phyloP scores from a whole-genome alignment of 2,113 vertebrate species.

The Carollia perspicillata region DNA sequence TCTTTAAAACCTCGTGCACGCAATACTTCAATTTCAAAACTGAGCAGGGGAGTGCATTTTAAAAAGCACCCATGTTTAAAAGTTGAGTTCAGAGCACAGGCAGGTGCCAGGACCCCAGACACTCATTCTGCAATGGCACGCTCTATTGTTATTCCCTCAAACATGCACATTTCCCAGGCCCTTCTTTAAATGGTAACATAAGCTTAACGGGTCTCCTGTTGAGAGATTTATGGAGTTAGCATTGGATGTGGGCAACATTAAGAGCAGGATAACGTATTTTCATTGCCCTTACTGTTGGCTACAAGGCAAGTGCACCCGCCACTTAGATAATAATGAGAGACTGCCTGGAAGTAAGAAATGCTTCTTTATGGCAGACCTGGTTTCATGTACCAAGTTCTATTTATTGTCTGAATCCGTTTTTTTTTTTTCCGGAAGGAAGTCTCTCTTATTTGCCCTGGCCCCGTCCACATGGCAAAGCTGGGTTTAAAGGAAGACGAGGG shows the following conservation, averaged over 20 bases:
- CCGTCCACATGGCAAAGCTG: neutral
- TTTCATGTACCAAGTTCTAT: neutral
- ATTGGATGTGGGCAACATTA: neutral
- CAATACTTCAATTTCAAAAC: neutral
- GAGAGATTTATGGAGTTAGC: neutral
- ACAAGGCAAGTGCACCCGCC: neutral
- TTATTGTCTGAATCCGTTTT: neutral
- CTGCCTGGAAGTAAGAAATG: neutral
- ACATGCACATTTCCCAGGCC: neutral
- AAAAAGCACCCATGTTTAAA: neutral
- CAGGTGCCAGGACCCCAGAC: neutral
- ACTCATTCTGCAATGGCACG: neutral
- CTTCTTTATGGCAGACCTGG: neutral
- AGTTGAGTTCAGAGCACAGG: neutral
- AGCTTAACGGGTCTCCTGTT: neutral
- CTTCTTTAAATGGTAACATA: neutral
- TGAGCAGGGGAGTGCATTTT: neutral
- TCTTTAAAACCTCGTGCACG: neutral
- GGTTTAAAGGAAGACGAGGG: neutral
- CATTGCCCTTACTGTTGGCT: neutral
- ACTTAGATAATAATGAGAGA: neutral
- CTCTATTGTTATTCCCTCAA: neutral
- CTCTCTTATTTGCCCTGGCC: neutral
- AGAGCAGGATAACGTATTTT: neutral
- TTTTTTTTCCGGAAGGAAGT: neutral